A percentile compares a stretch with the other conserved stretches of the same genome.
Evolutionary conservation across 2,888 invertebrate species (phyloP).

Genomic region (Agrenia bidenticulata): DNA sequence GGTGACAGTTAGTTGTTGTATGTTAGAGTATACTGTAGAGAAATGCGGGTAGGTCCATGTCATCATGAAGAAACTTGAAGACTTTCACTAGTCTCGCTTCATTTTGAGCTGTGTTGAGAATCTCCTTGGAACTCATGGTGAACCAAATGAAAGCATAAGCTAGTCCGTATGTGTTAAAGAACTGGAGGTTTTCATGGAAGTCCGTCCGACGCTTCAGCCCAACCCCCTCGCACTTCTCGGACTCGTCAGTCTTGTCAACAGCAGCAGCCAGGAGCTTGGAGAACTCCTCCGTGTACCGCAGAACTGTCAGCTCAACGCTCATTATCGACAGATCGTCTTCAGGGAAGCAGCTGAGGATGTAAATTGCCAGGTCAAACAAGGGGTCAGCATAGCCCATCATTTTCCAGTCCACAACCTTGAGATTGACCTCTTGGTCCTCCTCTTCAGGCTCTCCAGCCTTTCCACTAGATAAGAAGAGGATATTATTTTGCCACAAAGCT

Average conservation of each 20-base stretch:
- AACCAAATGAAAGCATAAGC: constrained; percentile 39
- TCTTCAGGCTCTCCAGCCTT: too few species aligned
- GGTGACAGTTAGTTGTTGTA: too few species aligned
- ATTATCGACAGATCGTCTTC: constrained; percentile 21
- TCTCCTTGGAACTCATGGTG: constrained; percentile 26
- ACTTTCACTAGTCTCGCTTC: constrained; percentile 18
- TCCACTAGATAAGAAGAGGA: constrained; percentile 17
- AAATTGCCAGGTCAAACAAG: constrained; percentile 31
- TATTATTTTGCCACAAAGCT: constrained; percentile 49
- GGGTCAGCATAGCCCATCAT: constrained; percentile 34
- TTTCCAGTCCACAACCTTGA: constrained; percentile 49
- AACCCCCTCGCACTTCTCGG: background rate
- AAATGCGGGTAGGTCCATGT: constrained; percentile 32
- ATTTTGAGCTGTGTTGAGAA: constrained; percentile 21
- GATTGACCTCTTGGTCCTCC: too few species aligned
- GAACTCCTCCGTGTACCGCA: constrained; percentile 37
- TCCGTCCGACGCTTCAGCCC: constrained; percentile 22
- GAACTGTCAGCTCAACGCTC: constrained; percentile 22
- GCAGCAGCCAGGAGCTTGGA: background rate
- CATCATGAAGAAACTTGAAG: constrained; percentile 31
- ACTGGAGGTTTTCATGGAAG: constrained; percentile 28
- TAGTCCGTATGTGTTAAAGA: constrained; percentile 45
- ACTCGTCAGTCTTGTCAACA: constrained; percentile 2
- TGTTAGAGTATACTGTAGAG: constrained; percentile 11
- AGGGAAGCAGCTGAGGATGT: constrained; percentile 36